Conservation (phyloP, 2,797 vertebrate species). For the Sebastes ruberrimus region DNA sequence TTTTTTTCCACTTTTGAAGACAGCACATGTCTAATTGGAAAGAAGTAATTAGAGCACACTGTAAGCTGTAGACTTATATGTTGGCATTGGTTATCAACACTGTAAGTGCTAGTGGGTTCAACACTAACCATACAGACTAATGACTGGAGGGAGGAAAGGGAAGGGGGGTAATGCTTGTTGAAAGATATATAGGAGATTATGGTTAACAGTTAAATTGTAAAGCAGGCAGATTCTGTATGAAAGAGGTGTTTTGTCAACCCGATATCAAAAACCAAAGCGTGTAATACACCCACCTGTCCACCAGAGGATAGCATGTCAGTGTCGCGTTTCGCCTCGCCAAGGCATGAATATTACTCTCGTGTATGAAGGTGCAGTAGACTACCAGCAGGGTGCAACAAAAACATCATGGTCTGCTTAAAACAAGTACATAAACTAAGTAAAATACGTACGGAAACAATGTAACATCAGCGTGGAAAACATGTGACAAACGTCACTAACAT, state of each 20-base stretch:
- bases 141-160: neutral
- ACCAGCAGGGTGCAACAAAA: no score
- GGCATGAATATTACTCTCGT: no score
- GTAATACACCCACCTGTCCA: no score
- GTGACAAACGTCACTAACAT: no score
- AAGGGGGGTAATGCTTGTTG: neutral
- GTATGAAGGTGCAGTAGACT: no score
- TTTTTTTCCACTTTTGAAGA: constrained; percentile 28
- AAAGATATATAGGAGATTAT: neutral
- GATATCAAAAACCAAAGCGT: no score
- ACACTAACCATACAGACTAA: constrained; percentile 30
- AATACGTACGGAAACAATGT: no score
- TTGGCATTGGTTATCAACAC: constrained; percentile 24
- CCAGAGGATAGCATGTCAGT: no score
- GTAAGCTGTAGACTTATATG: neutral
- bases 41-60: constrained; percentile 35
- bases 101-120: constrained; percentile 1
- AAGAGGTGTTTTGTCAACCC: neutral
- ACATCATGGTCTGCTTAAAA: no score
- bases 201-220: neutral
- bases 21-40: constrained; percentile 16
- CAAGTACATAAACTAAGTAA: no score
- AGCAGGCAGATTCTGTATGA: neutral
- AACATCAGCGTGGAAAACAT: no score
- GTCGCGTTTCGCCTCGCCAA: no score